Conservation (phyloP, 2,888 invertebrate genomes). For the Eristalinus sepulchralis region DNA sequence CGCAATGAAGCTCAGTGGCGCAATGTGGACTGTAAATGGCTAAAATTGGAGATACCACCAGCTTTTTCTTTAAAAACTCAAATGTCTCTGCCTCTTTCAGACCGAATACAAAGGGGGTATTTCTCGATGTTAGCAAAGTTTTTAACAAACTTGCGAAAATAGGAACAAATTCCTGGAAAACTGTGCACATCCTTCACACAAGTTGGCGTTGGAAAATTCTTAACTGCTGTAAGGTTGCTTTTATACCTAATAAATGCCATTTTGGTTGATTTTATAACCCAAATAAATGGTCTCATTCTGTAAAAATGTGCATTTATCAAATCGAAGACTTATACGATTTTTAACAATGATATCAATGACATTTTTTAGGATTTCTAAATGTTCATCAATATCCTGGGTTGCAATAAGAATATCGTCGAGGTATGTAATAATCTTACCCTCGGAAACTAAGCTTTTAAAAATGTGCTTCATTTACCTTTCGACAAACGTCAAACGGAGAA, state of each 20-base stretch:
- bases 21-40: too few species aligned
- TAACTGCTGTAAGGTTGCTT: neutral
- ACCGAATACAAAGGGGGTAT: constrained; percentile 73
- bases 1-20: too few species aligned
- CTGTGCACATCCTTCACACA: constrained; percentile 68
- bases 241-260: neutral
- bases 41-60: constrained; percentile 31
- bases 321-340: neutral
- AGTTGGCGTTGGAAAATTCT: constrained; percentile 57
- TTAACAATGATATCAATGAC: neutral
- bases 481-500: neutral
- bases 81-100: neutral
- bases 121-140: constrained; percentile 71
- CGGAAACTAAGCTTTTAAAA: too few species aligned
- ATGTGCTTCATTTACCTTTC: too few species aligned
- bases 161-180: constrained; percentile 38
- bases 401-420: too few species aligned
- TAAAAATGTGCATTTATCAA: neutral
- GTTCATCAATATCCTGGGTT: too few species aligned
- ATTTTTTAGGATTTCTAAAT: neutral
- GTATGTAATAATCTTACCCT: too few species aligned
- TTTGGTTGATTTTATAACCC: neutral
- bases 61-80: neutral
- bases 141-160: too few species aligned
- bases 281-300: neutral